Evolutionary conservation across 2,888 invertebrate species (phyloP).

Genomic region (Drosophila pseudotakahashii): DNA sequence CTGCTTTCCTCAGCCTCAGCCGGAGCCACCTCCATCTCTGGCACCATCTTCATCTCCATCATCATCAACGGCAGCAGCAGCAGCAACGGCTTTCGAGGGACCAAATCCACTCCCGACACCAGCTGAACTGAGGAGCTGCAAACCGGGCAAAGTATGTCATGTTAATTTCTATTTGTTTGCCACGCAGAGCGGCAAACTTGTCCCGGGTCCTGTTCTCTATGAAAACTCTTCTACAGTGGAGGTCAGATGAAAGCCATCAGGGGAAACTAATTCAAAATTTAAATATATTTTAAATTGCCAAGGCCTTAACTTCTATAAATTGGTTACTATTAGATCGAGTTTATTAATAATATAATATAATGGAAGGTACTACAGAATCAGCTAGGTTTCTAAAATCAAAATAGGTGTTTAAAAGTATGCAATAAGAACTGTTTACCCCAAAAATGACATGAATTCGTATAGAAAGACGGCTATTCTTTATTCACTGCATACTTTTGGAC

Average conservation of each 20-base stretch:
- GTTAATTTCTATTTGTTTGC: conserved; percentile 75
- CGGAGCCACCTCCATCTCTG: conserved; percentile 1
- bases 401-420: too few species aligned
- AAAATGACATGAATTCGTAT: too few species aligned
- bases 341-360: too few species aligned
- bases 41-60: conserved; percentile 8
- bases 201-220: conserved; percentile 37
- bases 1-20: background rate
- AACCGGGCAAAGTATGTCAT: conserved; percentile 62
- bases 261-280: too few species aligned
- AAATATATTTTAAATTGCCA: too few species aligned
- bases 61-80: conserved; percentile 20
- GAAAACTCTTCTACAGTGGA: conserved; percentile 31
- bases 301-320: too few species aligned
- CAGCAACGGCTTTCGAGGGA: conserved; percentile 25
- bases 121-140: conserved; percentile 33
- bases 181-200: conserved; percentile 58
- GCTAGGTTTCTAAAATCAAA: too few species aligned
- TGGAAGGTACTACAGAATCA: too few species aligned
- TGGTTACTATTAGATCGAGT: too few species aligned
- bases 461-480: too few species aligned
- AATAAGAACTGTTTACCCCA: too few species aligned
- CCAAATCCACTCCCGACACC: conserved; percentile 38
- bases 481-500: too few species aligned
- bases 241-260: background rate